These are phyloP conservation scores for Ommatoiulus sabulosus DNA, from an alignment of 2,888 invertebrate genomes.

Conservation along the genomic window DNA sequence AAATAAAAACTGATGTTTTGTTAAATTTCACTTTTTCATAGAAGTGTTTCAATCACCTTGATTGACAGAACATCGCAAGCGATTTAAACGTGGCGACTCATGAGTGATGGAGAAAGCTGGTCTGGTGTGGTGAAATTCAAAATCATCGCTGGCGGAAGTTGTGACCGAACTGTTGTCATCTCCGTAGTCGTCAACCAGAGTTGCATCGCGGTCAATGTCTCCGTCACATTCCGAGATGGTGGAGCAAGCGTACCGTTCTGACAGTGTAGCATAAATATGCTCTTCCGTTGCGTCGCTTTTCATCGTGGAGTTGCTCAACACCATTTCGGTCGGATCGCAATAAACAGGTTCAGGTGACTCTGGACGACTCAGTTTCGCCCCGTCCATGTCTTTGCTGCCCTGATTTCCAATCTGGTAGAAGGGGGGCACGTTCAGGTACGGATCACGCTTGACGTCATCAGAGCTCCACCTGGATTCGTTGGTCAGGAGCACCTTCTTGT, in stretches of 20 bases:
- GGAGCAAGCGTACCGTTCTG: conserved; percentile 60
- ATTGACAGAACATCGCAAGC: neutral
- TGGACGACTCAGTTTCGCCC: neutral
- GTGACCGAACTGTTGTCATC: conserved; percentile 71
- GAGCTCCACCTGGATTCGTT: conserved; percentile 47
- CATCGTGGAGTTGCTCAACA: neutral
- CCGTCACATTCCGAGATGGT: conserved; percentile 14
- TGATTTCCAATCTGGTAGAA: neutral
- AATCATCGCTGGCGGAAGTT: conserved; percentile 74
- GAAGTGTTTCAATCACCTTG: neutral
- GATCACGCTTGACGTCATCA: neutral
- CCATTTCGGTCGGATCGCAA: conserved; percentile 55
- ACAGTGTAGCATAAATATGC: conserved; percentile 68
- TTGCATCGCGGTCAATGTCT: neutral
- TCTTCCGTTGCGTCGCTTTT: conserved; percentile 64
- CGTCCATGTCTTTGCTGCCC: neutral
- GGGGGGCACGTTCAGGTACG: neutral
- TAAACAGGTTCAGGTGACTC: conserved; percentile 51
- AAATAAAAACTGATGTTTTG: too few relatives aligned
- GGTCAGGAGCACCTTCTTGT: conserved; percentile 51
- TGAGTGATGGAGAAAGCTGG: neutral
- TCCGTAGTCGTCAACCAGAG: conserved; percentile 58
- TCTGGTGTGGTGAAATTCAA: conserved; percentile 71
- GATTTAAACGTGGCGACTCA: neutral
- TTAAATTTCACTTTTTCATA: neutral